Percentiles rank a stretch among this genome's conserved stretches.
Evolutionary conservation across 2,888 invertebrate genomes (phyloP).

Genomic region (Seladonia tumulorum): DNA sequence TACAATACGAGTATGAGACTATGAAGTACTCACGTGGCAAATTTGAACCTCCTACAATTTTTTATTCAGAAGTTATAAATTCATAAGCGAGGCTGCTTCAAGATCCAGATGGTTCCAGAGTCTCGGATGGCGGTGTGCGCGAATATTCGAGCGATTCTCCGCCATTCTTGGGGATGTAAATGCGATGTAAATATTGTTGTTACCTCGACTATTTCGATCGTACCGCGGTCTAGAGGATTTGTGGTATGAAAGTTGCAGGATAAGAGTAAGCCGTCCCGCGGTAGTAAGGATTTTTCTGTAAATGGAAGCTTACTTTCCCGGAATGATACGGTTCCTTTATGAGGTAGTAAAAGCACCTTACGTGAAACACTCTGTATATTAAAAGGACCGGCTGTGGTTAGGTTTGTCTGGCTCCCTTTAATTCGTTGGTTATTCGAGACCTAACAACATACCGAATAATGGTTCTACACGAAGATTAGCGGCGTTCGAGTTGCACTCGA

Average conservation of each 20-base stretch:
- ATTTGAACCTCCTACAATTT: not conserved
- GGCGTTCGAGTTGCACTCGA: not conserved
- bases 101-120: not conserved
- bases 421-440: constrained; percentile 14
- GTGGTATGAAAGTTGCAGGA: constrained; percentile 18
- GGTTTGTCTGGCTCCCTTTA: constrained; percentile 7
- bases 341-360: constrained; percentile 17
- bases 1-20: too few relatives aligned
- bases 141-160: not conserved
- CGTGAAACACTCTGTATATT: constrained; percentile 12
- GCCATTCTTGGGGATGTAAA: not conserved
- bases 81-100: not conserved
- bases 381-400: constrained; percentile 5
- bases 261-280: not conserved
- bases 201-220: constrained; percentile 4
- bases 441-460: not conserved
- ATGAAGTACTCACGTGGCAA: not conserved
- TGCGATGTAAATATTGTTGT: not conserved
- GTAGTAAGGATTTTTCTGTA: constrained; percentile 15
- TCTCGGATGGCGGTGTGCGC: not conserved
- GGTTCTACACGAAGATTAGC: not conserved
- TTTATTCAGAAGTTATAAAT: not conserved
- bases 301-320: constrained; percentile 16
- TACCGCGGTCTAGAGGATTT: not conserved
- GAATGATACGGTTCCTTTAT: constrained; percentile 11